phyloP scores from a whole-genome alignment of 2,797 vertebrate genomes.

The Iguana delicatissima region DNA sequence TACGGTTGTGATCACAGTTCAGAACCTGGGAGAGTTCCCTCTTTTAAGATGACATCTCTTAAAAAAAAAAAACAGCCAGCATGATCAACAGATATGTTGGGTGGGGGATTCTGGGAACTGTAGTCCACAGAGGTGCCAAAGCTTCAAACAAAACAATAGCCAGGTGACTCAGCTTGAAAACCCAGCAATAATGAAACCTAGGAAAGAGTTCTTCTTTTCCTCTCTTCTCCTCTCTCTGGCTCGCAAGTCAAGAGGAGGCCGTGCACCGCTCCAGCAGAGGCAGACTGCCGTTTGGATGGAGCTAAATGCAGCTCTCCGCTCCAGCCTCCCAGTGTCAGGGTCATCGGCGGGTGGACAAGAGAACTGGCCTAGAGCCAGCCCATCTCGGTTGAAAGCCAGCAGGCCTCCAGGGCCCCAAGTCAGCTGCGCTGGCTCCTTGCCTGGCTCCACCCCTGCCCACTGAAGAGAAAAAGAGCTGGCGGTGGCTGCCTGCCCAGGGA shows the following conservation, averaged over 20 bases:
- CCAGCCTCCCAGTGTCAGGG: background rate
- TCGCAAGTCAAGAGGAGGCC: background rate
- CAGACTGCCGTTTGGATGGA: background rate
- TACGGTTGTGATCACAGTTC: too few species aligned
- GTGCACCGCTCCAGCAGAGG: background rate
- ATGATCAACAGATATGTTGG: background rate
- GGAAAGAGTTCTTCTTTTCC: background rate
- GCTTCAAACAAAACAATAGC: background rate
- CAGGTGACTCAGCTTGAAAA: background rate
- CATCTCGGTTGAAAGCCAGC: background rate
- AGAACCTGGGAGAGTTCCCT: too few species aligned
- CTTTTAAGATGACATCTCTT: too few species aligned
- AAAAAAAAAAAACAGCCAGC: too few species aligned
- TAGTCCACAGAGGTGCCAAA: background rate
- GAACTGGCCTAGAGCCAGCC: background rate
- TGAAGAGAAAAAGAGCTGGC: background rate
- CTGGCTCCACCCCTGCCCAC: constrained; percentile 7
- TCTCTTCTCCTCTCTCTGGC: background rate
- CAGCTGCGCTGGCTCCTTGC: background rate
- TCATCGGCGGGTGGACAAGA: background rate
- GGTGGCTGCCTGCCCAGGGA: background rate
- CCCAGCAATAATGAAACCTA: background rate
- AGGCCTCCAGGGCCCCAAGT: background rate
- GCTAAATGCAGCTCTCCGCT: background rate
- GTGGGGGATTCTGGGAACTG: background rate